These are phyloP conservation scores for Ellobius talpinus DNA, from an alignment of 2,113 vertebrate species.

Conservation along the genomic window DNA sequence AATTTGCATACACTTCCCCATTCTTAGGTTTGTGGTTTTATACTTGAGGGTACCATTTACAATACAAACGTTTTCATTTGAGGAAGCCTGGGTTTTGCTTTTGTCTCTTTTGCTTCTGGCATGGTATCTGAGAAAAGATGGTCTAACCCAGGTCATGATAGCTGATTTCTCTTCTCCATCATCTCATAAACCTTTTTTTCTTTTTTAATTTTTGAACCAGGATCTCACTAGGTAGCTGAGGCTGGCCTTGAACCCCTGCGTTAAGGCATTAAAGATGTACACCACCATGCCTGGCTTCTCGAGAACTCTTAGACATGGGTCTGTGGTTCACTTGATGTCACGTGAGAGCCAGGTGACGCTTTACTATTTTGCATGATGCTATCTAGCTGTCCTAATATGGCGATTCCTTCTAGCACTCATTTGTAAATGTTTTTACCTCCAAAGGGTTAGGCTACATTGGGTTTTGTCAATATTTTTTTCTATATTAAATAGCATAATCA, in stretches of 20 bases:
- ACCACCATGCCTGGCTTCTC: neutral
- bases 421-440: neutral
- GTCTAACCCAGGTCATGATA: neutral
- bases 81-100: neutral
- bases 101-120: neutral
- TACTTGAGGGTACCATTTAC: neutral
- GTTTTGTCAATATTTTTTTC: neutral
- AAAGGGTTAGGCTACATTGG: neutral
- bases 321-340: neutral
- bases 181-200: neutral
- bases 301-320: neutral
- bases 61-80: neutral
- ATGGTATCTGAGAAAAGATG: neutral
- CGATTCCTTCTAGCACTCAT: neutral
- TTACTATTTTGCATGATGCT: neutral
- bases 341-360: neutral
- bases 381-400: neutral
- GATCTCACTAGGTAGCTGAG: neutral
- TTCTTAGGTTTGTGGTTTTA: neutral
- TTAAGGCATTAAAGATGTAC: neutral
- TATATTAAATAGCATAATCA: neutral
- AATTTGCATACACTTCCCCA: neutral
- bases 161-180: neutral
- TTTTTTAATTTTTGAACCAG: neutral
- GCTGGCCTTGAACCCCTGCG: neutral